phyloP scores from a whole-genome alignment of 2,113 vertebrate genomes.

The Toxotes chatareus region DNA sequence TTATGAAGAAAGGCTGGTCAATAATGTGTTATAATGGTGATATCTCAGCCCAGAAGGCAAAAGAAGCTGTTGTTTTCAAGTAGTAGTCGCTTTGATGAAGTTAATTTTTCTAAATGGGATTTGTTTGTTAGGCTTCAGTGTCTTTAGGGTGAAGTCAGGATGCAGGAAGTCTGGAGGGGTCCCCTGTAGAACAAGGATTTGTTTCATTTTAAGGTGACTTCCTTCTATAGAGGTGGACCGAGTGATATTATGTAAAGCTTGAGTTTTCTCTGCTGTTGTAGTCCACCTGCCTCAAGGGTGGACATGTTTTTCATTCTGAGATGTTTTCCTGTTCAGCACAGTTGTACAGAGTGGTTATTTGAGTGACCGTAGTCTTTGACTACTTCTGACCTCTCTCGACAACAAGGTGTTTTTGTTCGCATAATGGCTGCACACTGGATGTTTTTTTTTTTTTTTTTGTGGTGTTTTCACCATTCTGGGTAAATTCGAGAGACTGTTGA shows the following conservation, averaged over 20 bases:
- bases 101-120: not conserved
- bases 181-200: too few relatives aligned
- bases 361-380: not conserved
- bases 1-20: constrained; percentile 14
- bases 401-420: too few relatives aligned
- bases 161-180: too few relatives aligned
- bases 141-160: not conserved
- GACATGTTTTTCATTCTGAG: not conserved
- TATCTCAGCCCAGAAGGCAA: not conserved
- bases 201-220: too few relatives aligned
- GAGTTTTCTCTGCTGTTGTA: not conserved
- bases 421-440: too few relatives aligned
- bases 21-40: constrained; percentile 36
- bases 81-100: not conserved
- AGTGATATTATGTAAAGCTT: too few relatives aligned
- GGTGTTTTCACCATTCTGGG: too few relatives aligned
- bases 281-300: not conserved
- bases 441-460: too few relatives aligned
- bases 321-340: not conserved
- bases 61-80: not conserved
- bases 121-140: not conserved
- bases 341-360: not conserved
- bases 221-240: too few relatives aligned
- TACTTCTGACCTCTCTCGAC: not conserved
- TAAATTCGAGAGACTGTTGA: too few relatives aligned